A percentile compares a stretch with the other conserved stretches of the same genome.
These are phyloP conservation scores for Luperina testacea DNA, from an alignment of 2,888 invertebrate species.

Conservation along the genomic window DNA sequence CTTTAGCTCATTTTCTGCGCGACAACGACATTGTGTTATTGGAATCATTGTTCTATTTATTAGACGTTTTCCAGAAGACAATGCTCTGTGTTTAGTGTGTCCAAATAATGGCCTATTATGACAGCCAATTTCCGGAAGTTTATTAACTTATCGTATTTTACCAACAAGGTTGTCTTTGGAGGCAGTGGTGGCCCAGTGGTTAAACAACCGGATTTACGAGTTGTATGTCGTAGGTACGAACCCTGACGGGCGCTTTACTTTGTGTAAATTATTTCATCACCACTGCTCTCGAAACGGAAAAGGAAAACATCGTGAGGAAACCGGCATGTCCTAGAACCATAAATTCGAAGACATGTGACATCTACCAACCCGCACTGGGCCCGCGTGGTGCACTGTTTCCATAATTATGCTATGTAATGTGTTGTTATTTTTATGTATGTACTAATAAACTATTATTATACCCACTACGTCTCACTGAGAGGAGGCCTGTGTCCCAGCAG, in stretches of 20 bases:
- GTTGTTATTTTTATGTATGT: no score
- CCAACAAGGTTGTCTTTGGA: neutral
- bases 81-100: slow-evolving; percentile 7
- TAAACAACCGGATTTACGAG: no score
- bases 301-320: no score
- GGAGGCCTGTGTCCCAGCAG: neutral
- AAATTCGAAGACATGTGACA: neutral
- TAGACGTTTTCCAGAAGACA: slow-evolving; percentile 5
- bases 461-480: neutral
- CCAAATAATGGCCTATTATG: slow-evolving; percentile 3
- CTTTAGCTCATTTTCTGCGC: slow-evolving; percentile 2
- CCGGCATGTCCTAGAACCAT: neutral
- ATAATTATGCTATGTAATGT: no score
- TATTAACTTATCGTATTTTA: neutral
- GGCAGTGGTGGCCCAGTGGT: no score
- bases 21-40: slow-evolving; percentile 20
- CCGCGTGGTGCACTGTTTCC: neutral
- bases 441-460: neutral
- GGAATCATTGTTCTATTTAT: slow-evolving; percentile 26
- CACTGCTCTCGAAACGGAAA: no score
- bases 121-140: neutral
- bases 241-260: no score
- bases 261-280: no score
- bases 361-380: neutral
- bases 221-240: no score